Percentiles rank a stretch among this genome's conserved stretches.
These are phyloP conservation scores for Rhinolophus ferrumequinum DNA, from an alignment of 2,113 vertebrate genomes.

Conservation along the genomic window DNA sequence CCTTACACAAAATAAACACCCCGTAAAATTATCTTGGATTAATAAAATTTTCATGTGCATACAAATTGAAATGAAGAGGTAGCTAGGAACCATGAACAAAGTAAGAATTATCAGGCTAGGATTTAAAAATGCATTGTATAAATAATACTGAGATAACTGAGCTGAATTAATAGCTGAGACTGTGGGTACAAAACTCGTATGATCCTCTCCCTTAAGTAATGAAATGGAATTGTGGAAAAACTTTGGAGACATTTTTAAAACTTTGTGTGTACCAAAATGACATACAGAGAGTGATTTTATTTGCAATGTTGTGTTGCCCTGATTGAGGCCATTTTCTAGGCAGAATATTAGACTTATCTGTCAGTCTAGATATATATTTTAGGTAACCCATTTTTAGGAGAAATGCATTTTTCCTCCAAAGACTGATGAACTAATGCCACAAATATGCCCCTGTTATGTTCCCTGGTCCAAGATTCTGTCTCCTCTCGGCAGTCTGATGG, in stretches of 20 bases:
- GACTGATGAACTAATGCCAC: not conserved
- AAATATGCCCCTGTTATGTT: not conserved
- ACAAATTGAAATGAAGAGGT: not conserved
- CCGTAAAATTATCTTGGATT: not conserved
- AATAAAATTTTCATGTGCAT: not conserved
- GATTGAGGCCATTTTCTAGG: not conserved
- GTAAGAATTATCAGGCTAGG: not conserved
- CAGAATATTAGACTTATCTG: not conserved
- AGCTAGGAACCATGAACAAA: not conserved
- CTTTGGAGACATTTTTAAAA: not conserved
- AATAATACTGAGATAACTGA: not conserved
- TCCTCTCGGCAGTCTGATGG: not conserved
- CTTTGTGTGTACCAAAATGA: not conserved
- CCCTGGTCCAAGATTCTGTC: not conserved
- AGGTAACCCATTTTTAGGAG: not conserved
- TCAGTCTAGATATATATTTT: not conserved
- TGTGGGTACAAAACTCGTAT: not conserved
- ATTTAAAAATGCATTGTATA: not conserved
- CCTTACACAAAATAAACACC: not conserved
- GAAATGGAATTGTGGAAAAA: not conserved
- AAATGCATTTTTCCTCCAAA: not conserved
- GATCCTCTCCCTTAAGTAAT: not conserved
- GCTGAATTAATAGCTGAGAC: not conserved
- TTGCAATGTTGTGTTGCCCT: not conserved
- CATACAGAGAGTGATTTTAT: not conserved